A percentile compares a stretch with the other conserved stretches of the same genome.
Evolutionary conservation across 2,113 vertebrate genomes (phyloP).

Genomic region (Oplegnathus fasciatus): DNA sequence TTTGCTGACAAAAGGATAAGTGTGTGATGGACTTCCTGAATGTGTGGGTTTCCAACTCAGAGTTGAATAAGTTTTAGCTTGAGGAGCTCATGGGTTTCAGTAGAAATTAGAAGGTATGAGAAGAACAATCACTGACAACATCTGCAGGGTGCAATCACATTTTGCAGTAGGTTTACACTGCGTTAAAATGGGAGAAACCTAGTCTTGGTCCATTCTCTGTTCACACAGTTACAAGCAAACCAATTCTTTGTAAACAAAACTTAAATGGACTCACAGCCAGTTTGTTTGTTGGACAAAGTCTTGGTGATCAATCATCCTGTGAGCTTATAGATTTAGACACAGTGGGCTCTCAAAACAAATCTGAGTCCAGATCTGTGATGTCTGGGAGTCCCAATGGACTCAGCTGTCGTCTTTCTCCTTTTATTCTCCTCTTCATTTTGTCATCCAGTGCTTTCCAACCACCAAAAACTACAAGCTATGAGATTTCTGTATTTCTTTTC

Average conservation of each 20-base stretch:
- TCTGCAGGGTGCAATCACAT: neutral
- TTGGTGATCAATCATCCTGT: conserved; percentile 6
- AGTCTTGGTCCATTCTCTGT: neutral
- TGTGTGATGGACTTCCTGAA: too few relatives aligned
- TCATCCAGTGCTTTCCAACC: neutral
- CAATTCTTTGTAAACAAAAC: neutral
- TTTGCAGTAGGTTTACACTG: neutral
- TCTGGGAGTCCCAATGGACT: neutral
- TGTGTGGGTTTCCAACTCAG: too few relatives aligned
- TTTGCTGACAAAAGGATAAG: too few relatives aligned
- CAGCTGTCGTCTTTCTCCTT: neutral
- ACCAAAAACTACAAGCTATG: neutral
- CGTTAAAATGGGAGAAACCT: too few relatives aligned
- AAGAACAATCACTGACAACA: neutral
- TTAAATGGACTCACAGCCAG: neutral
- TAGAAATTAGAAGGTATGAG: too few relatives aligned
- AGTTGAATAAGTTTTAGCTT: neutral
- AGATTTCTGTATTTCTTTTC: neutral
- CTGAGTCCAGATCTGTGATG: conserved; percentile 2
- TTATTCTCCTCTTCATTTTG: neutral
- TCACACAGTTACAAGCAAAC: neutral
- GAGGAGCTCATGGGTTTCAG: neutral
- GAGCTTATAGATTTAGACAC: conserved; percentile 10
- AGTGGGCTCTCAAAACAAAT: conserved; percentile 11
- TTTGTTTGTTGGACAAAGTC: neutral